Evolutionary conservation across 1,140 invertebrate species (phyloP).

Genomic region (Dufourea novaeangliae): DNA sequence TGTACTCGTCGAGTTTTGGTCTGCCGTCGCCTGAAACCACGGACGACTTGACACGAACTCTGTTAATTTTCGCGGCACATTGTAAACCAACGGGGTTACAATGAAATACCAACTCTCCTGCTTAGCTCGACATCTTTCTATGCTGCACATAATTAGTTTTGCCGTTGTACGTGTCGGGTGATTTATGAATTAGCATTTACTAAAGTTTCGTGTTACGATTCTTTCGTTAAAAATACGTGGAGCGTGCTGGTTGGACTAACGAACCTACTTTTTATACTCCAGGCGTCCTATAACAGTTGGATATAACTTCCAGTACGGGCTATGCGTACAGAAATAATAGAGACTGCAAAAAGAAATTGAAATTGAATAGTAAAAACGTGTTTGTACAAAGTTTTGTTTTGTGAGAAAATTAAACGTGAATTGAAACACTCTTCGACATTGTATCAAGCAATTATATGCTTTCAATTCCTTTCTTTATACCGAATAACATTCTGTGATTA

Average conservation of each 20-base stretch:
- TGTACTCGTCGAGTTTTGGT: conserved; percentile 4
- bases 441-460: too few species aligned
- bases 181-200: conserved; percentile 49
- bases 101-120: conserved; percentile 39
- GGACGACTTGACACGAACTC: conserved; percentile 50
- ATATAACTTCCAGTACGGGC: too few species aligned
- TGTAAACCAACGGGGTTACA: conserved; percentile 50
- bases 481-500: too few species aligned
- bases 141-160: conserved; percentile 51
- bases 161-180: conserved; percentile 4
- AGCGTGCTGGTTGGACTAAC: not conserved
- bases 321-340: too few species aligned
- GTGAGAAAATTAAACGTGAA: too few species aligned
- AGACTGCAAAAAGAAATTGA: too few species aligned
- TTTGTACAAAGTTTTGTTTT: too few species aligned
- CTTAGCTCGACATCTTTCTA: conserved; percentile 47
- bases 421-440: too few species aligned
- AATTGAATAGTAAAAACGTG: too few species aligned
- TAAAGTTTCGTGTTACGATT: not conserved
- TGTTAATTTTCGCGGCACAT: conserved; percentile 59
- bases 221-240: conserved; percentile 14
- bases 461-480: too few species aligned
- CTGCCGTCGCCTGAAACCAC: not conserved
- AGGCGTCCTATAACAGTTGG: too few species aligned
- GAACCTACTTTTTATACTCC: conserved; percentile 28